phyloP scores from a whole-genome alignment of 2,888 invertebrate species.

The Lasius platythorax region DNA sequence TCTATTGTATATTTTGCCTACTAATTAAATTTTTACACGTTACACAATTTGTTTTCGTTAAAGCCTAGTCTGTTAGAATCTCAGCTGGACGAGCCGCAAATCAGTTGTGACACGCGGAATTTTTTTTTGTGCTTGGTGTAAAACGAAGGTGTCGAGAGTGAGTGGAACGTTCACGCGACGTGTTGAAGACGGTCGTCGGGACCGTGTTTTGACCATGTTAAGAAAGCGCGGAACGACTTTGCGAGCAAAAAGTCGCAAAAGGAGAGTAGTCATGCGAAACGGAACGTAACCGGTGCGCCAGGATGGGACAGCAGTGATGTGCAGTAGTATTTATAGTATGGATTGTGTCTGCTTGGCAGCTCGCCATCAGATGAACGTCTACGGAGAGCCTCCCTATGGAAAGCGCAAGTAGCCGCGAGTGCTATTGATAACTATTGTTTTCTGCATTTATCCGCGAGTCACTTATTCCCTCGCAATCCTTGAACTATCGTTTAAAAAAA shows the following conservation, averaged over 20 bases:
- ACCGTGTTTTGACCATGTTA: constrained; percentile 56
- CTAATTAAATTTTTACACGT: not conserved
- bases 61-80: not conserved
- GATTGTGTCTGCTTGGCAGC: constrained; percentile 84
- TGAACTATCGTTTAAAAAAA: not conserved
- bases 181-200: constrained; percentile 33
- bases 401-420: constrained; percentile 46
- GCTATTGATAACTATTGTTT: constrained; percentile 60
- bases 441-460: constrained; percentile 36
- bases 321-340: constrained; percentile 84
- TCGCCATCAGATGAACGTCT: constrained; percentile 69
- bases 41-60: not conserved
- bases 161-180: constrained; percentile 14
- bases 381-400: constrained; percentile 63
- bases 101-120: not conserved
- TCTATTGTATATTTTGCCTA: not conserved
- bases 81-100: not conserved
- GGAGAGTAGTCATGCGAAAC: constrained; percentile 66
- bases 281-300: constrained; percentile 66
- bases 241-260: constrained; percentile 61
- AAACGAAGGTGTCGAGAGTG: not conserved
- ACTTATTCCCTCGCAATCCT: constrained; percentile 9
- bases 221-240: constrained; percentile 60
- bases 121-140: not conserved
- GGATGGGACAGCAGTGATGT: constrained; percentile 73